Evolutionary conservation across 1,140 invertebrate genomes (phyloP).

Genomic region (Drosophila pruinosa): DNA sequence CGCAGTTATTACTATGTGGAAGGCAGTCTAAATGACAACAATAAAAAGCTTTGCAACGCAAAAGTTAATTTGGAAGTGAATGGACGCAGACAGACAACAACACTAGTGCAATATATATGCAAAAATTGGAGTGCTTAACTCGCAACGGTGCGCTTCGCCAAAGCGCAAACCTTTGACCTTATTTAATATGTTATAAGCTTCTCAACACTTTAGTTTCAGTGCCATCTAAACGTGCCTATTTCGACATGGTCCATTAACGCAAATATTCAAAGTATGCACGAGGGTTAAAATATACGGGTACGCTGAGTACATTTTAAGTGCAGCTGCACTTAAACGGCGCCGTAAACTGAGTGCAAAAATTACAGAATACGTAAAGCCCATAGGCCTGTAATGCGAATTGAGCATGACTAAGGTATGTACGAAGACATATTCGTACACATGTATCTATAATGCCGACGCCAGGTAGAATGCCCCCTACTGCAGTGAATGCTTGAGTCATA

Average conservation of each 20-base stretch:
- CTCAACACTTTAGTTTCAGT: neutral
- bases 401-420: slow-evolving; percentile 27
- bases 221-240: neutral
- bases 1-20: slow-evolving; percentile 46
- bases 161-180: slow-evolving; percentile 12
- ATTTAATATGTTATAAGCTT: neutral
- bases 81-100: slow-evolving; percentile 37
- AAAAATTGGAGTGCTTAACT: slow-evolving; percentile 11
- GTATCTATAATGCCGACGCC: neutral
- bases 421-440: neutral
- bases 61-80: slow-evolving; percentile 55
- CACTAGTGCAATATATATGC: slow-evolving; percentile 6
- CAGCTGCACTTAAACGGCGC: slow-evolving; percentile 42
- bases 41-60: slow-evolving; percentile 40
- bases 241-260: neutral
- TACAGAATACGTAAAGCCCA: slow-evolving; percentile 10
- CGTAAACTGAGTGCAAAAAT: slow-evolving; percentile 20
- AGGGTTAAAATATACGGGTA: slow-evolving; percentile 9
- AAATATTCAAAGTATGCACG: neutral
- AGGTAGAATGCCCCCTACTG: neutral
- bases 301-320: slow-evolving; percentile 50
- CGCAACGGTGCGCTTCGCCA: neutral
- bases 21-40: slow-evolving; percentile 45
- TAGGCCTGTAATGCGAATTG: slow-evolving; percentile 6
- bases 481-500: slow-evolving; percentile 15